Evolutionary conservation across 2,113 vertebrate species (phyloP), one percentile per base, ranked within the genome.

Genomic region (Strix uralensis): DNA sequence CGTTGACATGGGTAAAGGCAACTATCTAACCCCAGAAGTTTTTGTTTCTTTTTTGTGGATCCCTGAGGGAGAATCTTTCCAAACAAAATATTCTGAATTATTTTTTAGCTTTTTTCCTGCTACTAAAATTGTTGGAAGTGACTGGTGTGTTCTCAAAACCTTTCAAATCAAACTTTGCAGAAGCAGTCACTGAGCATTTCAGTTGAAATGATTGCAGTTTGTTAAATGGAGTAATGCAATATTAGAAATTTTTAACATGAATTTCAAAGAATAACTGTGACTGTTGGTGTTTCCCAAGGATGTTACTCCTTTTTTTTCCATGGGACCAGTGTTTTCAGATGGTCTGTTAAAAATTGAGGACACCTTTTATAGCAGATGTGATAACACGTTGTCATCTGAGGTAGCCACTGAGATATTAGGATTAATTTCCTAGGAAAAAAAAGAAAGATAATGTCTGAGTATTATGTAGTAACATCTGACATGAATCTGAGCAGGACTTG

Each of bases 361-460:
- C 15, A 22, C 3, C 2, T 94, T 62, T 88, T 83, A 30, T 11
- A 58, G 21, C 44, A 85, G 44, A 49, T 23, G 8, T 30, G 18
- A 38, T 82, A 73, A 42, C 46, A 34, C 0, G 0, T 63, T 36
- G 29, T 72, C 52, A 52, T 75, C 49, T 1, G 3, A 59, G 26
- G 32, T 90, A 89, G 49, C 58, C 44, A 54, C 22, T 49, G 62
- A 70, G 40, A 34, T 88, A 23, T 20, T 81, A 49, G 30, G 32
- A 27, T 75, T 94, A 87, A 34, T 61, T 82, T 89, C 44, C 52
- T 84, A 26, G 30, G 40, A 27, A 49, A 42, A 62, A 54, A 87
- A 74, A 20, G 5, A 38, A 73, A 62, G 11, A 15, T 69, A 80
- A 55, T 1, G 1, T 7, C 42, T 52, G 34, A 38, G 5, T 83